These are phyloP conservation scores for Eurois occulta DNA, from an alignment of 2,888 invertebrate genomes.

Conservation along the genomic window DNA sequence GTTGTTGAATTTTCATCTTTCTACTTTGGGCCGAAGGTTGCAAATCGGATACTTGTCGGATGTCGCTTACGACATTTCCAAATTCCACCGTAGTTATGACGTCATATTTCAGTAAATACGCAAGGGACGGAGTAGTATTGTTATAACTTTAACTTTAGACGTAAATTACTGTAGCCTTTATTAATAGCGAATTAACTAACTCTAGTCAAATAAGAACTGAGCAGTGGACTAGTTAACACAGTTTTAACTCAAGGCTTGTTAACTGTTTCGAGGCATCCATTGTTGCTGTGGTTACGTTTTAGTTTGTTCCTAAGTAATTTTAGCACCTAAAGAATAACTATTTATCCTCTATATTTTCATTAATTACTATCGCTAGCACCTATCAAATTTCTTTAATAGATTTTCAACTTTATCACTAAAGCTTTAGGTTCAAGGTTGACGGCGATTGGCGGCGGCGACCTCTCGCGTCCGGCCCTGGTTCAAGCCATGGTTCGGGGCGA, in stretches of 20 bases:
- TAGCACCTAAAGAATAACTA: too few relatives aligned
- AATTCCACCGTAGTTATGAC: background rate
- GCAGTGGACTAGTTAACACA: background rate
- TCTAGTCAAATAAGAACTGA: constrained; percentile 16
- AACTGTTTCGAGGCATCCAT: background rate
- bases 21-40: background rate
- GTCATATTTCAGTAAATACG: constrained; percentile 14
- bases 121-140: background rate
- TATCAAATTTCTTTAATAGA: too few relatives aligned
- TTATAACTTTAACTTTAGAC: background rate
- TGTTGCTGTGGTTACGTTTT: background rate
- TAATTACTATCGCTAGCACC: too few relatives aligned
- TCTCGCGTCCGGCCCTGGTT: too few relatives aligned
- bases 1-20: background rate
- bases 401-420: too few relatives aligned
- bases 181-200: background rate
- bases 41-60: background rate
- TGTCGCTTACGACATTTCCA: background rate
- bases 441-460: too few relatives aligned
- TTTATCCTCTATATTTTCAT: too few relatives aligned
- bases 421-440: too few relatives aligned
- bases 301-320: too few relatives aligned
- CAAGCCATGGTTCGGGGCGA: too few relatives aligned
- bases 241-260: background rate
- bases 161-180: background rate